Conservation (phyloP, 2,888 invertebrate genomes). For the Sphecodes monilicornis region DNA sequence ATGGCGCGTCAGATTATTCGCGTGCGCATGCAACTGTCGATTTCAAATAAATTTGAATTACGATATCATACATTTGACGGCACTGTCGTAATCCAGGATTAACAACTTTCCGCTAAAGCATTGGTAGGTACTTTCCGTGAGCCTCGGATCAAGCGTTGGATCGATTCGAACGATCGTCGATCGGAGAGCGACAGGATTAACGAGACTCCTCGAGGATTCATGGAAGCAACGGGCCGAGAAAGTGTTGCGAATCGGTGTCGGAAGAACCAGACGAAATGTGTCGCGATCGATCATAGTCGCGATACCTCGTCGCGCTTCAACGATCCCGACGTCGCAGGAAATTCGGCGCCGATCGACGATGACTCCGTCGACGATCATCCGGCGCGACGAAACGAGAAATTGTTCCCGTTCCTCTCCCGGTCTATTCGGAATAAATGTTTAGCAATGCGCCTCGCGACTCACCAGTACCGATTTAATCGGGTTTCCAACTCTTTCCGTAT, state of each 20-base stretch:
- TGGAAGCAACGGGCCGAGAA: background rate
- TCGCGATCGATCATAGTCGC: slow-evolving; percentile 36
- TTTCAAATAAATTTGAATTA: too few species aligned
- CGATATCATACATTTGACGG: too few species aligned
- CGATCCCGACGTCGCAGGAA: slow-evolving; percentile 50
- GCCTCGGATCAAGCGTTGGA: too few species aligned
- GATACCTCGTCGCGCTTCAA: slow-evolving; percentile 63
- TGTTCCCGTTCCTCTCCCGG: slow-evolving; percentile 36
- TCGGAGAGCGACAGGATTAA: too few species aligned
- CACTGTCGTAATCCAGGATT: too few species aligned
- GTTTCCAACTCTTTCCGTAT: background rate
- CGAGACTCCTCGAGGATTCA: background rate
- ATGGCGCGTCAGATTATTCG: too few species aligned
- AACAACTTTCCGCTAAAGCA: too few species aligned
- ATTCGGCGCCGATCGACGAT: slow-evolving; percentile 39
- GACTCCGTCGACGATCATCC: slow-evolving; percentile 48
- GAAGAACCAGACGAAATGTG: background rate
- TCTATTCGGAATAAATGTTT: background rate
- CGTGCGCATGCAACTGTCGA: too few species aligned
- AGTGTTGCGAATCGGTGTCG: background rate
- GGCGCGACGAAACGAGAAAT: slow-evolving; percentile 67
- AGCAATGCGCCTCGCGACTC: background rate
- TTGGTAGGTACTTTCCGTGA: too few species aligned
- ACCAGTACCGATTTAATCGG: background rate
- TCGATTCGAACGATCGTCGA: too few species aligned